phyloP scores from a whole-genome alignment of 2,888 invertebrate genomes.

The Pammene fasciana region DNA sequence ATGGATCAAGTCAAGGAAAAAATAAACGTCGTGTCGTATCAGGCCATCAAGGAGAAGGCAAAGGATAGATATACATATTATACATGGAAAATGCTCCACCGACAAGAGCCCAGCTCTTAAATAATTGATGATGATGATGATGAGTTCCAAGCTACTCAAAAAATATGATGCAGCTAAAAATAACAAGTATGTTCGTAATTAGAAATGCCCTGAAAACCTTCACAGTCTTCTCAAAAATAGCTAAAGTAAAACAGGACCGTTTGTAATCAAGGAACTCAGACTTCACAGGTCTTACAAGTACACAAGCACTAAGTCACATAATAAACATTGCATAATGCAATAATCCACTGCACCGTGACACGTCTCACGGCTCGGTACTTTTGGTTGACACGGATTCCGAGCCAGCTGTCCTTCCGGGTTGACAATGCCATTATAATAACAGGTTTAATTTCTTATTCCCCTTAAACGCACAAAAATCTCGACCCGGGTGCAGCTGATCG shows the following conservation, averaged over 20 bases:
- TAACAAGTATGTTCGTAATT: neutral
- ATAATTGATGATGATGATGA: too few relatives aligned
- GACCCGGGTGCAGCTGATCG: conserved; percentile 73
- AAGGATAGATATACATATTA: too few relatives aligned
- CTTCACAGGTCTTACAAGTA: conserved; percentile 23
- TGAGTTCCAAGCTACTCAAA: too few relatives aligned
- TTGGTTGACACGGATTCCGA: conserved; percentile 35
- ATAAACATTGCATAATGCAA: conserved; percentile 36
- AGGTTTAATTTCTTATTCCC: conserved; percentile 63
- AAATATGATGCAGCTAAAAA: too few relatives aligned
- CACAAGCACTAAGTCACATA: conserved; percentile 33
- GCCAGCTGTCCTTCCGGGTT: conserved; percentile 51
- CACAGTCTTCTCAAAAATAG: neutral
- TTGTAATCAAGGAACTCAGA: conserved; percentile 21
- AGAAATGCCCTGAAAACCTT: neutral
- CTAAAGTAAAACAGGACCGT: neutral
- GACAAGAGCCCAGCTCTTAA: too few relatives aligned
- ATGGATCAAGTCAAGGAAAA: too few relatives aligned
- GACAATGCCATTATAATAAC: conserved; percentile 56
- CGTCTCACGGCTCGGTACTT: conserved; percentile 36
- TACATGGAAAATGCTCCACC: too few relatives aligned
- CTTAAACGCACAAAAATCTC: conserved; percentile 65
- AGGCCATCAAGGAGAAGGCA: too few relatives aligned
- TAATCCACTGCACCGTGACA: conserved; percentile 30
- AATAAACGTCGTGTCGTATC: too few relatives aligned